Base-by-base conservation (phyloP, 2,113 vertebrate genomes). In the Strix uralensis region DNA sequence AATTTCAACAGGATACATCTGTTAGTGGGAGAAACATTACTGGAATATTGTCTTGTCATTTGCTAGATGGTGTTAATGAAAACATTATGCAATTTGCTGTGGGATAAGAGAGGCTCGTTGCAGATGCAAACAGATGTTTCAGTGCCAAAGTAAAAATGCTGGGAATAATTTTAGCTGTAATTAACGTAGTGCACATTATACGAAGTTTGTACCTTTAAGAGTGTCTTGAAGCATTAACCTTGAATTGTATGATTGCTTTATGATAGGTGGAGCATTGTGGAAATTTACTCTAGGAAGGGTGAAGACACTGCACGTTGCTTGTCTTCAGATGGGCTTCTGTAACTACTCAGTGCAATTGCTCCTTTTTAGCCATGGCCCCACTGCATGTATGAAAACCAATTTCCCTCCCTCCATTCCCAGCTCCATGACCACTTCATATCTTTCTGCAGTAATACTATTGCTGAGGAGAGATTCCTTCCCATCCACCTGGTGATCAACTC, bases 111-210 rank as follows among this genome's bases (percentile, higher is more conserved):
- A 96, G 52, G 74, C 89, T 88, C 17, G 18, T 94, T 97, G 80
- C 81, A 96, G 95, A 97, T 81, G 83, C 70, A 91, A 97, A 96
- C 98, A 98, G 97, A 97, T 98, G 98, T 98, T 97, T 97, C 96
- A 96, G 82, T 94, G 84, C 93, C 92, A 86, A 97, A 86, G 62
- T 69, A 54, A 94, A 97, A 92, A 88, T 66, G 42, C 82, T 94
- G 92, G 95, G 90, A 96, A 94, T 98, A 94, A 98, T 98, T 98
- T 97, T 94, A 98, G 94, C 86, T 97, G 83, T 97, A 97, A 98
- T 98, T 97, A 98, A 96, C 26, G 7, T 29, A 95, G 52, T 67
- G 96, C 81, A 96, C 90, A 86, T 91, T 97, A 74, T 80, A 97
- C 69, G 19, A 94, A 95, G 94, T 96, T 95, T 96, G 70, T 96